Conservation (phyloP, 1,140 invertebrate genomes). For the Triops longicaudatus region DNA sequence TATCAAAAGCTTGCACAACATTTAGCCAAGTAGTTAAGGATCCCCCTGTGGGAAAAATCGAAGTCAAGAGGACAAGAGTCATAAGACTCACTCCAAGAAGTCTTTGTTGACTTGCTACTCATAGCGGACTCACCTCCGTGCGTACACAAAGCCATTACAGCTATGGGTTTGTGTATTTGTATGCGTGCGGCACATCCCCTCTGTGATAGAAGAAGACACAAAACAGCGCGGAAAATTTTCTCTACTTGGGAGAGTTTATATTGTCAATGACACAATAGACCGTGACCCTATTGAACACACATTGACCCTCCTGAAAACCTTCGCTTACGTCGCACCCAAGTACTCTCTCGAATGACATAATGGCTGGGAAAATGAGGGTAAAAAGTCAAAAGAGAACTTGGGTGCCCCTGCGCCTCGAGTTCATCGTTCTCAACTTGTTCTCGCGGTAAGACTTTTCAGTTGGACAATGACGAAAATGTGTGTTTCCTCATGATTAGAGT, state of each 20-base stretch:
- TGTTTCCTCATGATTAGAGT: constrained; percentile 8
- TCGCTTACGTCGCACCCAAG: not conserved
- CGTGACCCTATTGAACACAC: constrained; percentile 10
- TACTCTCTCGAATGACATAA: not conserved
- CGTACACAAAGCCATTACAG: not conserved
- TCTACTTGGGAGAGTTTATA: constrained; percentile 6
- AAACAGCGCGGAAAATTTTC: not conserved
- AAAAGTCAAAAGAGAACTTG: not conserved
- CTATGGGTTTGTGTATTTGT: not conserved
- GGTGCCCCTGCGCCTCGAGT: not conserved
- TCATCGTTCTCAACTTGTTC: constrained; percentile 6
- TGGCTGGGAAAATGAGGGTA: constrained; percentile 11
- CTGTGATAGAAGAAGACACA: not conserved
- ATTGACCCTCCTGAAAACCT: not conserved
- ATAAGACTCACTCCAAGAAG: not conserved
- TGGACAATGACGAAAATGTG: not conserved
- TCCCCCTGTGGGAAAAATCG: not conserved
- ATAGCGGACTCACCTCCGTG: not conserved
- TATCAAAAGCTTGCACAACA: not conserved
- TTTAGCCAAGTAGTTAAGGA: not conserved
- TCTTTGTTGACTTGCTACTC: constrained; percentile 11
- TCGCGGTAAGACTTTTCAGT: not conserved
- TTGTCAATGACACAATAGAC: constrained; percentile 4
- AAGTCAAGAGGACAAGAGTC: constrained; percentile 11
- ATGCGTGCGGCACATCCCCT: constrained; percentile 4